phyloP scores from a whole-genome alignment of 1,140 invertebrate genomes.

The Triops cancriformis region DNA sequence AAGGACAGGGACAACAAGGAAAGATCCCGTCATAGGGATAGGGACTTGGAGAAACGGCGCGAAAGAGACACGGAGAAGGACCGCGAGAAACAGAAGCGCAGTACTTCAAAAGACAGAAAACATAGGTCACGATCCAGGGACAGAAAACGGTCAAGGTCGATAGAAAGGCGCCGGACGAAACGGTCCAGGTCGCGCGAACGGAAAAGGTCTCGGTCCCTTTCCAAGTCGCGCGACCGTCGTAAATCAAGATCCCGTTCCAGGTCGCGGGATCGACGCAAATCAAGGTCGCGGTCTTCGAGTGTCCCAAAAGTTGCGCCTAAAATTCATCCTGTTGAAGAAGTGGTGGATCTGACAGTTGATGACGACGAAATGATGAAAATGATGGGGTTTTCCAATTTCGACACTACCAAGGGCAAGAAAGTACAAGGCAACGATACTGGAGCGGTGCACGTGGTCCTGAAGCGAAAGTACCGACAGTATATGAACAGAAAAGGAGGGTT shows the following conservation, averaged over 20 bases:
- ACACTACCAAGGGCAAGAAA: slow-evolving; percentile 90
- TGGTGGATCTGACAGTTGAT: slow-evolving; percentile 74
- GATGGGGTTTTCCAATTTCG: slow-evolving; percentile 94
- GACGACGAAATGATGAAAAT: slow-evolving; percentile 93
- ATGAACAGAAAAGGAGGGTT: slow-evolving; percentile 99
- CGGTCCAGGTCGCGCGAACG: neutral
- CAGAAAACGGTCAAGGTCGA: slow-evolving; percentile 15
- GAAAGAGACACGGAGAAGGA: slow-evolving; percentile 27
- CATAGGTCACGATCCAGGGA: slow-evolving; percentile 28
- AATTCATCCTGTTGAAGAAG: slow-evolving; percentile 46
- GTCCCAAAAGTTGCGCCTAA: neutral
- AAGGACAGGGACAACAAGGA: slow-evolving; percentile 21
- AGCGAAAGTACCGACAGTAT: slow-evolving; percentile 95
- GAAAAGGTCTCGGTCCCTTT: slow-evolving; percentile 18
- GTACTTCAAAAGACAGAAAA: slow-evolving; percentile 29
- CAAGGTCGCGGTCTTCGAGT: slow-evolving; percentile 2
- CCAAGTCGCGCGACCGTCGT: slow-evolving; percentile 4
- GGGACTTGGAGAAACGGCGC: slow-evolving; percentile 21
- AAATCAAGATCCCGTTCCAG: slow-evolving; percentile 21
- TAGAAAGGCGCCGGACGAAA: slow-evolving; percentile 10
- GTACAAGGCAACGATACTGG: slow-evolving; percentile 87
- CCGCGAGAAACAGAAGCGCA: slow-evolving; percentile 28
- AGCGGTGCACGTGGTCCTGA: slow-evolving; percentile 87
- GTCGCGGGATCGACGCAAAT: slow-evolving; percentile 14
- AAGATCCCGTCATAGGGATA: slow-evolving; percentile 17